Base-by-base conservation (phyloP, 2,888 invertebrate genomes). In the Taenaris catops region DNA sequence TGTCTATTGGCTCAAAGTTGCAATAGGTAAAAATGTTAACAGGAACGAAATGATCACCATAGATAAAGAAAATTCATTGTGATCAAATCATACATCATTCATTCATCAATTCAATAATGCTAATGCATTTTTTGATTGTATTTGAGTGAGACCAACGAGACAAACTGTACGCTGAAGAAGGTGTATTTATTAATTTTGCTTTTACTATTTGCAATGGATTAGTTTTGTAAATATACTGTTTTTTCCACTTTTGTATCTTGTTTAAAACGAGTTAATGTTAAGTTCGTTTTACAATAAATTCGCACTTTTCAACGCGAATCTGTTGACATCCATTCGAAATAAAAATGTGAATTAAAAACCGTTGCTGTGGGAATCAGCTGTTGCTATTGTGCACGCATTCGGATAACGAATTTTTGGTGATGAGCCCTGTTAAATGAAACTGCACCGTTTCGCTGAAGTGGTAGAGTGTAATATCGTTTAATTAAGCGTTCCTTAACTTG, bases 361-460 rank as follows among this genome's bases (percentile, higher is more conserved):
- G 80, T 80, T 79, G 75, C 67, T 57, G 49, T 63, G 55, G 43
- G 64, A 72, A 79, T 79, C 80, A 81, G 80, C 80, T 83, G 80
- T 78, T 70, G 47, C 48, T 34, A 60, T 66, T 59, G 59, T 63
- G 61, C 56, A 60, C 58, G 53, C 51, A 52, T 52, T 55, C 50
- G 54, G 54, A 52, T 58, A 67, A 57, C 55, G 55, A 49, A 55
- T 59, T 64, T 32, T 68, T 59, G 40, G 53, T 59, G 51, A 61
- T 45, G 34, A 16, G 4, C 11, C n/a, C n/a, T 6, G 16, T 18
- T 25, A 28, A 33, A 14, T 18, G 23, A 46, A 27, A 34, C 19
- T 19, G 14, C 3, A 35, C 46, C 34, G 38, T 34, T 36, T 34
- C 10, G 6, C 9, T 4, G 23, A 8, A 3, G 4, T 8, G 2